Conservation (phyloP, 35 echinoderm and acorn worm species). For the Heliocidaris erythrogramma region DNA sequence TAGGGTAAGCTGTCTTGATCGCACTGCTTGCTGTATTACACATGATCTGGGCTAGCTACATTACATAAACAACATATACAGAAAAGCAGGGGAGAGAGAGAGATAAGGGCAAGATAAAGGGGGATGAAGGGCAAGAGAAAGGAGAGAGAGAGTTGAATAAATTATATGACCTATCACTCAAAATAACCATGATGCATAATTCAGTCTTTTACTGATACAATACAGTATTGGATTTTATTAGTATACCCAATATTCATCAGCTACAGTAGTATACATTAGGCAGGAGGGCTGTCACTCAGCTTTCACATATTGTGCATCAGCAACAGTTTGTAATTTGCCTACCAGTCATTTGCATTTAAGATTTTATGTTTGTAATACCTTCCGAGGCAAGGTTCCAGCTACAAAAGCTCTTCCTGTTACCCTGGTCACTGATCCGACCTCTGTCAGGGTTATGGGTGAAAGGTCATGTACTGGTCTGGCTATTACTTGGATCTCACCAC, state of each 20-base stretch:
- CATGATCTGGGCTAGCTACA: constrained; percentile 84
- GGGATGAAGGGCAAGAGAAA: too few relatives aligned
- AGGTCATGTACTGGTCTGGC: constrained; percentile 61
- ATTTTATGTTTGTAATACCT: constrained; percentile 56
- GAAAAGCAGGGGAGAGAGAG: not conserved
- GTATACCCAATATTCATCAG: not conserved
- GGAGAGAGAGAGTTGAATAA: too few relatives aligned
- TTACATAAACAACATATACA: constrained; percentile 20
- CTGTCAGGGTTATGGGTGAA: constrained; percentile 64
- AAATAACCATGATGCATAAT: too few relatives aligned
- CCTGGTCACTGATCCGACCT: constrained; percentile 60
- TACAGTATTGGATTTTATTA: not conserved
- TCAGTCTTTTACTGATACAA: not conserved
- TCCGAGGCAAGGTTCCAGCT: constrained; percentile 79
- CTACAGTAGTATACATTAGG: not conserved
- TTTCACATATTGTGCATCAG: not conserved
- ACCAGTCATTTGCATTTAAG: not conserved
- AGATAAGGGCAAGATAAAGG: too few relatives aligned
- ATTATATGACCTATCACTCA: too few relatives aligned
- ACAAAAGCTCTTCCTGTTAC: constrained; percentile 86
- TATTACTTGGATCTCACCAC: constrained; percentile 74
- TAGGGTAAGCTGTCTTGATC: constrained; percentile 62
- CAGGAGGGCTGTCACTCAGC: not conserved
- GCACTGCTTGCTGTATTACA: constrained; percentile 63
- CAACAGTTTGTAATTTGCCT: not conserved